phyloP scores from a whole-genome alignment of 2,888 invertebrate genomes.

The Ceratothoa steindachneri region DNA sequence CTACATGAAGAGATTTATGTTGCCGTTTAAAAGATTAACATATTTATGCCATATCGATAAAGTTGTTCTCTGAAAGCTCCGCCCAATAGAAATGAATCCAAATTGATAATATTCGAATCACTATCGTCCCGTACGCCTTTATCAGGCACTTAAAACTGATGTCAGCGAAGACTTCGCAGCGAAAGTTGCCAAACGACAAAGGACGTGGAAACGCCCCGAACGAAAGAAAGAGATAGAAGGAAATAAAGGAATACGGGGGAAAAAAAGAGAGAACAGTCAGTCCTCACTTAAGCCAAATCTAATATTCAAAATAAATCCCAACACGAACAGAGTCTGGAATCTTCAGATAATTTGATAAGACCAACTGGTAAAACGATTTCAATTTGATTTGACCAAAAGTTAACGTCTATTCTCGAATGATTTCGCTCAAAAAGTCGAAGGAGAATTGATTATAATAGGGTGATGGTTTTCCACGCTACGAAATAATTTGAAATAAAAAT shows the following conservation, averaged over 20 bases:
- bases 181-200: no score
- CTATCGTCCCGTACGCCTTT: no score
- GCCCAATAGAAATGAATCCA: no score
- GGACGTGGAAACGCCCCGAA: no score
- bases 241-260: neutral
- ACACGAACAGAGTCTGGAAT: slow-evolving; percentile 39
- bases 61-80: neutral
- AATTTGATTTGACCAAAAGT: slow-evolving; percentile 31
- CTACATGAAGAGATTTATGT: no score
- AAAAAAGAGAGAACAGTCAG: neutral
- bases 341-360: slow-evolving; percentile 40
- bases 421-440: slow-evolving; percentile 24
- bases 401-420: slow-evolving; percentile 24
- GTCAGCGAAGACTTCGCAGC: no score
- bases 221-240: neutral
- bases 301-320: slow-evolving; percentile 44
- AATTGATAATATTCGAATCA: no score
- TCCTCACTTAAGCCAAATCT: slow-evolving; percentile 39
- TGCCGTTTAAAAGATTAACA: no score
- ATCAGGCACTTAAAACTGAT: no score
- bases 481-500: slow-evolving; percentile 3
- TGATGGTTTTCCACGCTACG: neutral
- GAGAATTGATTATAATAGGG: neutral
- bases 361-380: slow-evolving; percentile 42
- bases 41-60: neutral